These are phyloP conservation scores for Plusia festucae DNA, from an alignment of 2,888 invertebrate genomes.

Conservation along the genomic window DNA sequence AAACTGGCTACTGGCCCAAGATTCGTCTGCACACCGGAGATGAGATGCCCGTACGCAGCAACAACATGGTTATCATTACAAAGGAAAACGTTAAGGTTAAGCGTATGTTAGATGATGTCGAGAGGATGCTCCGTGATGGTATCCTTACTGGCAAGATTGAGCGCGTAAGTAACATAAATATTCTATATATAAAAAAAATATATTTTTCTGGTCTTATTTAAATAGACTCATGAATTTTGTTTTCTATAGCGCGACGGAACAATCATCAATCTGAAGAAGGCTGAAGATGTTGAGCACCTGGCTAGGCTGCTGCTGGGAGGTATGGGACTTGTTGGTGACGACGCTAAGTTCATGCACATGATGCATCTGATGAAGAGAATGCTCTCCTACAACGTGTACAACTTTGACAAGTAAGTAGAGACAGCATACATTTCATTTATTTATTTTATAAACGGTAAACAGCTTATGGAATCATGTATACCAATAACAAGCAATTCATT, in stretches of 20 bases:
- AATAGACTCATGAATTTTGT: neutral
- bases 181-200: no score
- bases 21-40: slow-evolving; percentile 88
- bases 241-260: slow-evolving; percentile 87
- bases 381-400: slow-evolving; percentile 78
- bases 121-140: slow-evolving; percentile 87
- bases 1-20: slow-evolving; percentile 89
- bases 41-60: slow-evolving; percentile 88
- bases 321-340: slow-evolving; percentile 86
- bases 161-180: slow-evolving; percentile 69
- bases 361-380: slow-evolving; percentile 77
- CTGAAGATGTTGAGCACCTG: slow-evolving; percentile 91
- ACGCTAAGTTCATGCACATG: slow-evolving; percentile 87
- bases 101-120: slow-evolving; percentile 78
- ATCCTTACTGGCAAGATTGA: slow-evolving; percentile 78
- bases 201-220: no score
- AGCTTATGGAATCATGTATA: no score
- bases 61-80: slow-evolving; percentile 73
- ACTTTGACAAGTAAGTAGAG: slow-evolving; percentile 77
- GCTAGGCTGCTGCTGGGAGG: slow-evolving; percentile 91
- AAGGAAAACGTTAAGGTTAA: slow-evolving; percentile 74
- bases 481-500: no score
- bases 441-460: no score
- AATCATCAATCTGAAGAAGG: slow-evolving; percentile 90
- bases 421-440: neutral